Conservation (phyloP, 1,140 invertebrate genomes). For the Cardiocondyla obscurior region DNA sequence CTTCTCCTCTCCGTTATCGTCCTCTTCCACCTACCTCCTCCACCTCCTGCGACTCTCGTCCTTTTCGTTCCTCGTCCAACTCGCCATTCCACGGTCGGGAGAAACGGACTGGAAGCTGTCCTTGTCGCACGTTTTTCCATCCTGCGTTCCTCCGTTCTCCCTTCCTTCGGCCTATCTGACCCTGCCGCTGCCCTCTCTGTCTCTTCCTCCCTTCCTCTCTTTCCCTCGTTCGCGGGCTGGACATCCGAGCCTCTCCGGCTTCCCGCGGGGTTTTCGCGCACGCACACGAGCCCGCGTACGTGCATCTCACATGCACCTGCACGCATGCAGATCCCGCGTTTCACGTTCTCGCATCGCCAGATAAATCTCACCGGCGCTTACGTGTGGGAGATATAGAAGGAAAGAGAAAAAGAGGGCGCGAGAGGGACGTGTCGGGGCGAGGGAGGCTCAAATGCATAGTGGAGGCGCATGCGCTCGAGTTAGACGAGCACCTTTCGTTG, state of each 20-base stretch:
- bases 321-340: constrained; percentile 67
- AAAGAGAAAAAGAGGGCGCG: not conserved
- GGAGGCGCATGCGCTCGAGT: constrained; percentile 74
- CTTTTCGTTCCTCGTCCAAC: constrained; percentile 66
- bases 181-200: constrained; percentile 57
- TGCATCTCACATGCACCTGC: constrained; percentile 69
- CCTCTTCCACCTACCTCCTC: constrained; percentile 50
- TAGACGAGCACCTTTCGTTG: constrained; percentile 54
- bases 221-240: constrained; percentile 59
- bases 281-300: constrained; percentile 51
- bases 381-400: constrained; percentile 70
- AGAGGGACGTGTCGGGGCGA: not conserved
- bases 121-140: constrained; percentile 60
- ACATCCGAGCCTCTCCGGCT: constrained; percentile 57
- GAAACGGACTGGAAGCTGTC: constrained; percentile 73
- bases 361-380: constrained; percentile 80
- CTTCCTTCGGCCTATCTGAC: constrained; percentile 66
- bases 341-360: constrained; percentile 76
- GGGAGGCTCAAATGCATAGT: constrained; percentile 30
- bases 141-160: constrained; percentile 55
- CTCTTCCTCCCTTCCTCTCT: constrained; percentile 40
- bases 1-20: constrained; percentile 61
- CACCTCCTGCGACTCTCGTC: constrained; percentile 59
- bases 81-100: constrained; percentile 65
- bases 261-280: constrained; percentile 50